Conservation (phyloP, 1,140 invertebrate genomes). For the Brachionus rubens region DNA sequence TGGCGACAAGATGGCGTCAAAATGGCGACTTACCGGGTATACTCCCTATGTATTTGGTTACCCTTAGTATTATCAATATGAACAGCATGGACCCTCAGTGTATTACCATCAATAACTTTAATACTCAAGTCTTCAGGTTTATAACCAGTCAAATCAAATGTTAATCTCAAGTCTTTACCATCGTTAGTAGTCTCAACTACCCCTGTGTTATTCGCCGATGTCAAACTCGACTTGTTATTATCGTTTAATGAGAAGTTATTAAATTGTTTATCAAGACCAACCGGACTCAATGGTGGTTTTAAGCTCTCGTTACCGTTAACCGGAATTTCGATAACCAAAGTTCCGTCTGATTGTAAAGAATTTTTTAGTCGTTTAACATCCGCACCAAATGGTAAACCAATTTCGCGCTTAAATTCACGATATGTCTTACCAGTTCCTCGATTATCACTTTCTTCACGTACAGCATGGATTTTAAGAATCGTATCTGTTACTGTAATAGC, state of each 20-base stretch:
- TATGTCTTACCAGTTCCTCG: slow-evolving; percentile 9
- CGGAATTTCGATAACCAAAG: slow-evolving; percentile 33
- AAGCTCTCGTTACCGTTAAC: background rate
- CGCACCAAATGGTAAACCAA: slow-evolving; percentile 25
- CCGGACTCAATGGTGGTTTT: background rate
- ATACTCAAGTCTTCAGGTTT: slow-evolving; percentile 47
- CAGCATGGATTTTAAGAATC: slow-evolving; percentile 35
- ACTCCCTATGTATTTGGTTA: slow-evolving; percentile 43
- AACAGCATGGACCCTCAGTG: slow-evolving; percentile 22
- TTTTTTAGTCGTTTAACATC: slow-evolving; percentile 40
- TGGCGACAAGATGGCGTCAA: too few species aligned
- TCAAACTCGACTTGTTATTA: background rate
- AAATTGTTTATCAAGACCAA: slow-evolving; percentile 18
- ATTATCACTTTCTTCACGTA: slow-evolving; percentile 35
- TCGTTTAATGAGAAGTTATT: background rate
- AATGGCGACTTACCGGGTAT: slow-evolving; percentile 18
- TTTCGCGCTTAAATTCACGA: slow-evolving; percentile 46
- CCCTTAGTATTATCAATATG: slow-evolving; percentile 14
- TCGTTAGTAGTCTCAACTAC: background rate
- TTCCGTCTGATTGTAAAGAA: slow-evolving; percentile 37
- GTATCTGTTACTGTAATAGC: slow-evolving; percentile 34
- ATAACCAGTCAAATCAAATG: slow-evolving; percentile 45
- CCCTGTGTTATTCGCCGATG: background rate
- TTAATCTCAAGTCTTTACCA: slow-evolving; percentile 33
- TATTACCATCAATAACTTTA: slow-evolving; percentile 43